phyloP scores from a whole-genome alignment of 2,113 vertebrate genomes.

The Pseudorasbora parva region DNA sequence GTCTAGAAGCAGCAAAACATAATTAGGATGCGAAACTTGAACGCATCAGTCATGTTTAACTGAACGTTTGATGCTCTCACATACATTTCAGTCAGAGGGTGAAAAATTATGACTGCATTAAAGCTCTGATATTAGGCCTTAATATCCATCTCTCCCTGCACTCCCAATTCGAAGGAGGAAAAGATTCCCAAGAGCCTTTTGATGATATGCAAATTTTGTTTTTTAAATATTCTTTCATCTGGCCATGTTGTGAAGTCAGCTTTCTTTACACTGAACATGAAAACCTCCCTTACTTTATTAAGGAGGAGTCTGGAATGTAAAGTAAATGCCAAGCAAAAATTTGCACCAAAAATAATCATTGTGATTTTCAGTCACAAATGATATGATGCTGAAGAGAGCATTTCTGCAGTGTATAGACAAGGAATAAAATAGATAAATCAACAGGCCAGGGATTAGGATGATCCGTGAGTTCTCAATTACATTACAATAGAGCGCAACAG shows the following conservation, averaged over 20 bases:
- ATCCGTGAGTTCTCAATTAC: conserved; percentile 27
- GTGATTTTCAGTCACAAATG: conserved; percentile 41
- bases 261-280: conserved; percentile 7
- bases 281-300: conserved; percentile 40
- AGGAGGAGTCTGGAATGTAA: conserved; percentile 19
- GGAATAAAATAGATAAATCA: conserved; percentile 35
- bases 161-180: not conserved
- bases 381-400: conserved; percentile 42
- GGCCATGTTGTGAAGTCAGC: conserved; percentile 10
- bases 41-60: conserved; percentile 23
- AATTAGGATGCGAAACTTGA: not conserved
- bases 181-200: conserved; percentile 10
- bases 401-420: conserved; percentile 29
- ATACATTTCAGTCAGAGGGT: conserved; percentile 7
- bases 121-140: conserved; percentile 1
- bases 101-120: conserved; percentile 22
- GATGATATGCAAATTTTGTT: conserved; percentile 2
- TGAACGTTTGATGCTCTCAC: conserved; percentile 18
- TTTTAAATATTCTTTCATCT: conserved; percentile 32
- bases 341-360: conserved; percentile 31
- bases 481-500: conserved; percentile 24
- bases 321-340: conserved; percentile 25
- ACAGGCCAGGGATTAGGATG: conserved; percentile 30
- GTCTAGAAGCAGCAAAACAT: conserved; percentile 30
- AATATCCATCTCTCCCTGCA: conserved; percentile 21